Base-by-base conservation (phyloP, 1,140 invertebrate genomes). In the Dinothrombium tinctorium region DNA sequence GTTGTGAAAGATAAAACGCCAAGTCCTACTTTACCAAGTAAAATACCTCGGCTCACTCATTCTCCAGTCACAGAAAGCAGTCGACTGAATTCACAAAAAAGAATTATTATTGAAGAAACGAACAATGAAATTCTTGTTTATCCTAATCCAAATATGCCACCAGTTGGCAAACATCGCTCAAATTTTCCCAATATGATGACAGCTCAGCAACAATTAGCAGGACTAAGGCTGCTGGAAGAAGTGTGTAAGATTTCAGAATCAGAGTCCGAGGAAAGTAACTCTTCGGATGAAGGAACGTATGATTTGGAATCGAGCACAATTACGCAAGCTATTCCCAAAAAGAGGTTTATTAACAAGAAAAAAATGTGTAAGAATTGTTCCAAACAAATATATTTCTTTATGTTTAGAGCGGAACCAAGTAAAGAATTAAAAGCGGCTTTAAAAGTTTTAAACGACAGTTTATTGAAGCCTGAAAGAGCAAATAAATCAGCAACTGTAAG, bases 361-460 rank as follows among this genome's bases (percentile, higher is more conserved):
- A n/a, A n/a, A n/a, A 35, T 35, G 17, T 12, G n/a, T 12, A 37
- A 37, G 4, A 17, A 4, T 8, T 17, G 29, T 32, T 15, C 12
- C 4, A 32, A 32, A 32, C 5, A 32, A 32, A 32, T 32, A 17
- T 40, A 33, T 15, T 40, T 73, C n/a, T n/a, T n/a, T n/a, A n/a
- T n/a, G n/a, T n/a, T n/a, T n/a, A n/a, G 70, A 56, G 60, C 60
- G 23, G 59, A 64, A 46, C 68, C 74, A 28, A 65, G 64, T 42
- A 70, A 71, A 52, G 76, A 79, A 54, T 70, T 81, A 66, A 65
- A 67, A 53, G 72, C 68, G 20, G 76, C 78, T 1, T 63, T 79
- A 49, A 80, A 80, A 58, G 72, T 76, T 15, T 59, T 82, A 1
- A 78, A 80, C 46, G 76, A 82, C 58, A 73, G 69, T 40, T 57